Percentiles rank a stretch among this genome's conserved stretches.
Conservation (phyloP, 2,888 invertebrate species). For the Epirrhoe alternata region DNA sequence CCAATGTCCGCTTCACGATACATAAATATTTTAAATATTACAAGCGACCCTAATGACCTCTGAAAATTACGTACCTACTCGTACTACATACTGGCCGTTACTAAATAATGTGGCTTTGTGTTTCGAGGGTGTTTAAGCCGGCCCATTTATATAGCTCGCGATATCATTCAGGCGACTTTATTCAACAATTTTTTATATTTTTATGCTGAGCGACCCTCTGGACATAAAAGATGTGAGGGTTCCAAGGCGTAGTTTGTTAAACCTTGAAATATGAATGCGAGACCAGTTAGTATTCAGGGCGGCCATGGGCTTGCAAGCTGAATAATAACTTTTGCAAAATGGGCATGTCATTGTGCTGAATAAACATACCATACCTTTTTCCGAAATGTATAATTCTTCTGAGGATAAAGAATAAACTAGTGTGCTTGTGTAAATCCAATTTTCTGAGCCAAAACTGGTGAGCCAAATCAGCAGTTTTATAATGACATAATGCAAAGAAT, state of each 20-base stretch:
- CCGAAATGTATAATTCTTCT: too few species aligned
- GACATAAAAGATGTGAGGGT: constrained; percentile 13
- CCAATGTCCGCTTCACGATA: constrained; percentile 7
- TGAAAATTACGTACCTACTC: constrained; percentile 34
- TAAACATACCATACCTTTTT: too few species aligned
- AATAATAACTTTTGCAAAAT: neutral
- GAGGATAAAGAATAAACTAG: too few species aligned
- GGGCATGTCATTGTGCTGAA: neutral
- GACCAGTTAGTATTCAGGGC: neutral
- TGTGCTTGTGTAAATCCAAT: neutral
- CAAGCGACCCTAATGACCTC: constrained; percentile 27
- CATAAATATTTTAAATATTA: constrained; percentile 17
- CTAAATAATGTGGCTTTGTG: constrained; percentile 45
- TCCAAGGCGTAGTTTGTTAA: constrained; percentile 21
- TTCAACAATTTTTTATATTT: constrained; percentile 32
- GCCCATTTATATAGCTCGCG: constrained; percentile 41
- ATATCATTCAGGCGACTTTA: constrained; percentile 36
- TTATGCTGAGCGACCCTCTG: constrained; percentile 28
- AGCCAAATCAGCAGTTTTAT: too few species aligned
- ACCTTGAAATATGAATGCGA: neutral
- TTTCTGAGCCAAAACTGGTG: too few species aligned
- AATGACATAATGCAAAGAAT: too few species aligned
- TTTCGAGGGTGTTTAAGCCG: constrained; percentile 40
- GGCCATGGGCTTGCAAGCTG: neutral
- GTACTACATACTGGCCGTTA: constrained; percentile 27